These are phyloP conservation scores for Brachymystax lenok DNA, from an alignment of 2,797 vertebrate genomes.

Conservation along the genomic window DNA sequence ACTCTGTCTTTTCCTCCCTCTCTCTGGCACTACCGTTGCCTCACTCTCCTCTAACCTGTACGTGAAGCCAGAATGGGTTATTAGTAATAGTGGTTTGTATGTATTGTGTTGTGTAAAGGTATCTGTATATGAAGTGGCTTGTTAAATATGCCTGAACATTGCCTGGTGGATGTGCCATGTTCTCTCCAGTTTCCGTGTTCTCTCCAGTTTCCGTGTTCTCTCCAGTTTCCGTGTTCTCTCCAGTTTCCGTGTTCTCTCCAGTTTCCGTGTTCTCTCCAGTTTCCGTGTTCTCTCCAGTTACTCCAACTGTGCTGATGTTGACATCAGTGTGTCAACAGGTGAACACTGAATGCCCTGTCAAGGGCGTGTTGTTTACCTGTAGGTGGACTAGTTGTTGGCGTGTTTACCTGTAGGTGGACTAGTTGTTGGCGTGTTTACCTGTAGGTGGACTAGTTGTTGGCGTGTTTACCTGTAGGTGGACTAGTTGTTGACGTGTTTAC, in stretches of 20 bases:
- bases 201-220: neutral
- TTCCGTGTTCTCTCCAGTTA: neutral
- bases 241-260: neutral
- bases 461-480: no score
- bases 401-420: no score
- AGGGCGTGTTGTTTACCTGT: no score
- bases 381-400: no score
- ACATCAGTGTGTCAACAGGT: no score
- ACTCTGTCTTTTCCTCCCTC: slow-evolving; percentile 9
- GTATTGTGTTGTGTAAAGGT: neutral
- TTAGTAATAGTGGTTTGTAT: neutral
- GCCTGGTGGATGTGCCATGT: neutral
- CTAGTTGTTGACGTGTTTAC: no score
- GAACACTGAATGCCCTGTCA: no score
- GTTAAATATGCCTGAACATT: neutral
- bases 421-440: no score
- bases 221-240: neutral
- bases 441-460: no score
- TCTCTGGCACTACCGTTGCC: slow-evolving; percentile 1
- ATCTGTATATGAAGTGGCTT: no score
- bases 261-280: neutral
- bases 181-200: neutral
- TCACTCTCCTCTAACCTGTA: slow-evolving; percentile 1
- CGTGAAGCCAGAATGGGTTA: neutral
- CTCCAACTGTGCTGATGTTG: neutral